Evolutionary conservation across 2,888 invertebrate genomes (phyloP).

Genomic region (Aleiodes testaceus): DNA sequence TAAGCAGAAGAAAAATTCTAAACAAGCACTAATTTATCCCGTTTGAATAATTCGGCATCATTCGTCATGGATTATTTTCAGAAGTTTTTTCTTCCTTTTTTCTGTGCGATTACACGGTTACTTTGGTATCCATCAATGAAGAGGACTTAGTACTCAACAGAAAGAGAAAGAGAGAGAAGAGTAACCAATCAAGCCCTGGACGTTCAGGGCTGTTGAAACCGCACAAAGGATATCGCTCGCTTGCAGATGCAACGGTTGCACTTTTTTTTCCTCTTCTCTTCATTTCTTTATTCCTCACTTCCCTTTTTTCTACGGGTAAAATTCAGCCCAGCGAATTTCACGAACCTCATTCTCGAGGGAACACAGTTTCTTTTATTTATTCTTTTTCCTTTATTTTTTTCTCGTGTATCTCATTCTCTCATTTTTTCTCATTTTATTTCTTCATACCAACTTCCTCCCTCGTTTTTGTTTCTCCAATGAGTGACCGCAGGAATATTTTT

Average conservation of each 20-base stretch:
- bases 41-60: constrained; percentile 30
- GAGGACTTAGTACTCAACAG: constrained; percentile 47
- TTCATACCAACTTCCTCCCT: constrained; percentile 30
- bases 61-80: constrained; percentile 43
- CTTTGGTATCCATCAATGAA: constrained; percentile 64
- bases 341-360: constrained; percentile 24
- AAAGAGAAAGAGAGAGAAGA: constrained; percentile 41
- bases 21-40: constrained; percentile 8
- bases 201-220: constrained; percentile 51
- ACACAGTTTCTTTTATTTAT: constrained; percentile 32
- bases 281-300: constrained; percentile 34
- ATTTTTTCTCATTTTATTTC: constrained; percentile 19
- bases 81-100: constrained; percentile 47
- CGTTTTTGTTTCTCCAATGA: constrained; percentile 36
- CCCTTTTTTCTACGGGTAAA: constrained; percentile 35
- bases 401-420: background rate
- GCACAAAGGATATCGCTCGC: constrained; percentile 58
- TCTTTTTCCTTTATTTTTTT: constrained; percentile 28
- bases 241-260: constrained; percentile 52
- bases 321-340: constrained; percentile 17
- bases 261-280: constrained; percentile 46
- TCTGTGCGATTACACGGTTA: constrained; percentile 66
- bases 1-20: background rate
- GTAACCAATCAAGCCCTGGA: constrained; percentile 40
- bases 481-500: constrained; percentile 60